Evolutionary conservation across 2,113 vertebrate species (phyloP), one percentile per base, ranked within the genome.

Genomic region (Labeo rohita): DNA sequence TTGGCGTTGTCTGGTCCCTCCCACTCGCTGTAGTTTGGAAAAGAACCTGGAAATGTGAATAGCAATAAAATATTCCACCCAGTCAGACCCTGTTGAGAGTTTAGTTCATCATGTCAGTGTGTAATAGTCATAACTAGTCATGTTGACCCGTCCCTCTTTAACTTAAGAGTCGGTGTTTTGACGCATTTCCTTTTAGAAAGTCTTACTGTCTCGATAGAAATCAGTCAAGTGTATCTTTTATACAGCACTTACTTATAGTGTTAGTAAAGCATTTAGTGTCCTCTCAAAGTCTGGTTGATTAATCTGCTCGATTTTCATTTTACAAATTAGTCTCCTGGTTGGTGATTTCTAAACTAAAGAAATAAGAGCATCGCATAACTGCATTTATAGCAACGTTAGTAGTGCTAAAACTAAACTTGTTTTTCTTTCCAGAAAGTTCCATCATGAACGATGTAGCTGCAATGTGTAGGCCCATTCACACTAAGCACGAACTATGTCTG

Each of bases 21-120:
- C 50, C 52, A 21, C 76, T 56, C 28, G 50, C 6, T 47, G 50
- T 59, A 78, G 52, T 56, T 78, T 39, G 6, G 77, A 80, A 45
- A 79, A 80, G 54, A 23, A 11, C 1, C 52, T 80, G 77, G 56
- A 63, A 80, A 80, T 45, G 34, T 59, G 2, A 80, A 74, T 23
- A 11, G 6, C 6, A 23, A 13, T 49, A 23, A 74, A 74, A 74
- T 49, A 47, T 74, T 49, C 45, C 72, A 15, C 72, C 72, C 21
- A 23, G n/a, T 45, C n/a, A 75, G 72, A 50, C 3, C 2, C 21
- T 23, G 18, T 49, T 49, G 11, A 47, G 21, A 74, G 72, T 43
- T 9, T 18, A 4, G 16, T 45, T 23, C 0, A 23, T 28, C n/a
- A 7, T 49, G 43, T 1, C 3, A 6, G 12, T 16, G 28, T 34